Evolutionary conservation across 2,797 vertebrate genomes (phyloP).

Genomic region (Peromyscus attwateri): DNA sequence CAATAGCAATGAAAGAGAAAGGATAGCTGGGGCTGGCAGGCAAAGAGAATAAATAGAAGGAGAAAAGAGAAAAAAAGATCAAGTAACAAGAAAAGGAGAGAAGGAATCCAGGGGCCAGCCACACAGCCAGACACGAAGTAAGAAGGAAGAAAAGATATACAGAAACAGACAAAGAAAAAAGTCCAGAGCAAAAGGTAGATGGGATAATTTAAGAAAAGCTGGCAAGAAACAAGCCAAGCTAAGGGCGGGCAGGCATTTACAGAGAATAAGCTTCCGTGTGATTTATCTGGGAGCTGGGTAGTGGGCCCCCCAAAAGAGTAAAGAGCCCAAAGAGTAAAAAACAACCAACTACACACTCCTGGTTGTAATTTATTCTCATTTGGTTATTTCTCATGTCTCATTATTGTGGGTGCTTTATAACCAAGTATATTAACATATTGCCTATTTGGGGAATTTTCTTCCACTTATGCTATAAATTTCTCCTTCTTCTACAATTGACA

Average conservation of each 20-base stretch:
- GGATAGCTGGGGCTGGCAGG: background rate
- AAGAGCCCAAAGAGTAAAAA: background rate
- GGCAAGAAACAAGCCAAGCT: background rate
- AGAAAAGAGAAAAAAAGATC: background rate
- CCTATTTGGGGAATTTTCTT: conserved; percentile 35
- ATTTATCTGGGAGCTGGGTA: background rate
- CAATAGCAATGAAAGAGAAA: background rate
- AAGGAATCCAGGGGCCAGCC: no score
- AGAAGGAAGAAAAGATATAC: background rate
- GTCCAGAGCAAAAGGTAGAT: background rate
- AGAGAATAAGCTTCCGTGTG: background rate
- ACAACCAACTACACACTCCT: background rate
- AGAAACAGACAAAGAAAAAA: background rate
- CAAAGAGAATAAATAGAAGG: background rate
- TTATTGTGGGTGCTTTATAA: background rate
- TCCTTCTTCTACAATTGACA: background rate
- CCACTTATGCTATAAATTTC: conserved; percentile 17
- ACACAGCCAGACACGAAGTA: background rate
- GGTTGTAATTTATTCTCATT: conserved; percentile 36
- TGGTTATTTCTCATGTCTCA: conserved; percentile 29
- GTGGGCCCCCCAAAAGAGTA: background rate
- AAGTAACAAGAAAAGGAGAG: no score
- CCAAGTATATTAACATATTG: background rate
- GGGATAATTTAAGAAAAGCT: background rate
- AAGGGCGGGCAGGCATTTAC: background rate